These are phyloP conservation scores for Ooceraea biroi DNA, from an alignment of 1,140 invertebrate genomes.

Conservation along the genomic window DNA sequence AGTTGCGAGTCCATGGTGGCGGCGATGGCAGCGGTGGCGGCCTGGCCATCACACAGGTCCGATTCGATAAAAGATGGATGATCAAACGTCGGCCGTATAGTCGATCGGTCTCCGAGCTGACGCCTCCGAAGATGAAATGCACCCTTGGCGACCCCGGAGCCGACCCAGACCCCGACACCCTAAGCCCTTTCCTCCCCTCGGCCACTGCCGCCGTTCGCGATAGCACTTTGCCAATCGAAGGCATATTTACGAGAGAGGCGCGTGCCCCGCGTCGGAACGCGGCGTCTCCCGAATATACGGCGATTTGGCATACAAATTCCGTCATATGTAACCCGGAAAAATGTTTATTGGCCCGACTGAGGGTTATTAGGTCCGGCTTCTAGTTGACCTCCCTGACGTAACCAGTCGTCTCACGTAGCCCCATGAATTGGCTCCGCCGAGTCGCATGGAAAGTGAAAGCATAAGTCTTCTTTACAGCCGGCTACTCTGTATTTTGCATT, in stretches of 20 bases:
- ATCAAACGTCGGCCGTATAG: conserved; percentile 78
- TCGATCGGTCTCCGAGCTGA: conserved; percentile 85
- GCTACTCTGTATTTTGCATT: conserved; percentile 33
- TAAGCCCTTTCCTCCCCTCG: conserved; percentile 28
- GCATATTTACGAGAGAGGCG: conserved; percentile 82
- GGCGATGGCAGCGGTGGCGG: conserved; percentile 23
- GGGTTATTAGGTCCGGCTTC: conserved; percentile 72
- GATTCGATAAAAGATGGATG: conserved; percentile 85
- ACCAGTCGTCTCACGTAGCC: conserved; percentile 57
- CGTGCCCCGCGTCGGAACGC: conserved; percentile 75
- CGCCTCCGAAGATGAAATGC: conserved; percentile 85
- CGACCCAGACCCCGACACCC: conserved; percentile 73
- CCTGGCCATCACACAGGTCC: conserved; percentile 71
- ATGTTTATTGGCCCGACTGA: conserved; percentile 72
- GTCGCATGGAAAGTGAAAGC: conserved; percentile 10
- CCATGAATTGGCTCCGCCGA: conserved; percentile 38
- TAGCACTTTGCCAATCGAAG: conserved; percentile 72
- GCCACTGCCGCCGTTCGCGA: conserved; percentile 54
- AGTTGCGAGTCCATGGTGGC: conserved; percentile 61
- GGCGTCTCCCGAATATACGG: conserved; percentile 51
- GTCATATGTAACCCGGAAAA: conserved; percentile 74
- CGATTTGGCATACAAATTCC: conserved; percentile 82
- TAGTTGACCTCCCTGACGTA: conserved; percentile 55
- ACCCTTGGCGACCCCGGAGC: conserved; percentile 81
- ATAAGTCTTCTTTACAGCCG: conserved; percentile 55